Conservation (phyloP, 2,888 invertebrate genomes). For the Augochlorella aurata region DNA sequence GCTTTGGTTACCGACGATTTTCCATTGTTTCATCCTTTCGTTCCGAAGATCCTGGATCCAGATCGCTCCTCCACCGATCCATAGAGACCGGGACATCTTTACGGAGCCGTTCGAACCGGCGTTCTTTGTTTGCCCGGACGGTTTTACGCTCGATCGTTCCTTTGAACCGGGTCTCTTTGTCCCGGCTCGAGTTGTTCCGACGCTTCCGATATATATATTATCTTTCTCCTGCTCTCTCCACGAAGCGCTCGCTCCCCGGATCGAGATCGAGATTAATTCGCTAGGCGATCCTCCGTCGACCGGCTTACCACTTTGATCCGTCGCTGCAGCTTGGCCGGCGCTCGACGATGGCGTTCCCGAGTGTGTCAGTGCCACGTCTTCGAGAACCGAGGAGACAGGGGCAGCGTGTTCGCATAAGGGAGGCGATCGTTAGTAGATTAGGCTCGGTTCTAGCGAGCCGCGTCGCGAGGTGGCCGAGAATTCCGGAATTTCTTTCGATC, state of each 20-base stretch:
- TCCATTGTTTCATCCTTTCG: no score
- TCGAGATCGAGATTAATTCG: slow-evolving; percentile 3
- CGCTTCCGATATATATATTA: neutral
- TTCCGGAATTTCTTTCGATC: neutral
- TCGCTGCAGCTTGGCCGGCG: slow-evolving; percentile 71
- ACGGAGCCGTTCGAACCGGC: slow-evolving; percentile 55
- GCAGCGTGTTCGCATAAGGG: slow-evolving; percentile 42
- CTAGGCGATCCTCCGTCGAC: neutral
- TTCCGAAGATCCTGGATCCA: neutral
- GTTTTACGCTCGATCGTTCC: slow-evolving; percentile 53
- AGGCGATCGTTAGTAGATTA: slow-evolving; percentile 48
- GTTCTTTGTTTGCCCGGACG: slow-evolving; percentile 52
- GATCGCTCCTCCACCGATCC: neutral
- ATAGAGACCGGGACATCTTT: slow-evolving; percentile 30
- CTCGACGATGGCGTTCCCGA: slow-evolving; percentile 76
- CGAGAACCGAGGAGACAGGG: slow-evolving; percentile 55
- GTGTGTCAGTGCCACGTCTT: slow-evolving; percentile 76
- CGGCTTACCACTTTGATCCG: slow-evolving; percentile 76
- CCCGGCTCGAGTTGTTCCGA: slow-evolving; percentile 22
- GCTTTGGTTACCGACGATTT: no score
- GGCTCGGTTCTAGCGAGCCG: neutral
- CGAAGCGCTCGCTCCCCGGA: neutral
- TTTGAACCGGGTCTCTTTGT: slow-evolving; percentile 24
- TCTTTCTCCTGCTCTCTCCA: no score
- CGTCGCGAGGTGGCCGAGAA: slow-evolving; percentile 1